phyloP scores from a whole-genome alignment of 2,797 vertebrate species.

The Lates japonicus region DNA sequence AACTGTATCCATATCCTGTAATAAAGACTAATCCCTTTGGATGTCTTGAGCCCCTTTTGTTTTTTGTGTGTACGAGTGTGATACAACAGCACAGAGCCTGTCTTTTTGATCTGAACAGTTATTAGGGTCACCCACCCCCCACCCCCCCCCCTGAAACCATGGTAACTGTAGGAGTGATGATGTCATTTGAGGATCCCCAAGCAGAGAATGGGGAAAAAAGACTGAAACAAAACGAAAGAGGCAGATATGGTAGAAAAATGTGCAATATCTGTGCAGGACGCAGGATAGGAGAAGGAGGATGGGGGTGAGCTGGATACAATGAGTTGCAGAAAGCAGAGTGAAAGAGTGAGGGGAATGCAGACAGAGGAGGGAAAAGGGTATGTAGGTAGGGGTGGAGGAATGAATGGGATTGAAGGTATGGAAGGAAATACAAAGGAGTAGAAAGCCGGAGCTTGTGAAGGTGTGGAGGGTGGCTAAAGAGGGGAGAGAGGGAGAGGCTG shows the following conservation, averaged over 20 bases:
- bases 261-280: constrained; percentile 73
- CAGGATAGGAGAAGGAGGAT: constrained; percentile 1
- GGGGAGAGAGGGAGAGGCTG: constrained; percentile 42
- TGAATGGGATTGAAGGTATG: constrained; percentile 48
- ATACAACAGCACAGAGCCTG: constrained; percentile 26
- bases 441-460: constrained; percentile 32
- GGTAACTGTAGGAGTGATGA: constrained; percentile 79
- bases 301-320: constrained; percentile 39
- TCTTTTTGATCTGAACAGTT: constrained; percentile 71
- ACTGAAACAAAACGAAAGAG: constrained; percentile 55
- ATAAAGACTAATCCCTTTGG: constrained; percentile 68
- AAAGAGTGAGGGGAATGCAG: constrained; percentile 52
- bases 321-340: constrained; percentile 41
- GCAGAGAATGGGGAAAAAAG: constrained; percentile 46
- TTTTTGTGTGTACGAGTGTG: background rate
- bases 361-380: constrained; percentile 26
- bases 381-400: constrained; percentile 29
- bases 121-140: too few relatives aligned
- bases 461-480: constrained; percentile 38
- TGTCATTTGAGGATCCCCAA: constrained; percentile 80
- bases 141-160: constrained; percentile 78
- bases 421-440: constrained; percentile 53
- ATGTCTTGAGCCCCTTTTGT: constrained; percentile 2
- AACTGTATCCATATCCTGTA: constrained; percentile 48
- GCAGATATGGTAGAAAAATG: constrained; percentile 61